These are phyloP conservation scores for Indicator maculatus DNA, from an alignment of 2,113 vertebrate genomes.

Conservation along the genomic window DNA sequence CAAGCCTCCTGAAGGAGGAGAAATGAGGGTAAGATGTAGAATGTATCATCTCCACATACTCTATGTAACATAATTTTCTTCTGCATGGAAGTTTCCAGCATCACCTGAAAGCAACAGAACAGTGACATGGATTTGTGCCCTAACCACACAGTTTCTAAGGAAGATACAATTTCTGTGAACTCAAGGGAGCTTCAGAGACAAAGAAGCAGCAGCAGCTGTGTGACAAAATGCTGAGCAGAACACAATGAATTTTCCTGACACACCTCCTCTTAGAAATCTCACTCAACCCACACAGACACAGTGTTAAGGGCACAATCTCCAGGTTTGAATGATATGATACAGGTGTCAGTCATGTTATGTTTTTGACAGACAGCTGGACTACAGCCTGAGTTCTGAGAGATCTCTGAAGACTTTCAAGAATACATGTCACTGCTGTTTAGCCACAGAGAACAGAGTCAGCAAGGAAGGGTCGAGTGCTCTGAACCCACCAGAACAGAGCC, in stretches of 20 bases:
- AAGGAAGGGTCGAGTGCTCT: neutral
- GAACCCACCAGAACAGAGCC: neutral
- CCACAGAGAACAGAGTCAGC: neutral
- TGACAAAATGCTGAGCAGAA: neutral
- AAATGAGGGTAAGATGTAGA: neutral
- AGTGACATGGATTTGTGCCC: rapidly evolving
- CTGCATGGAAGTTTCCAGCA: neutral
- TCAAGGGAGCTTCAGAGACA: neutral
- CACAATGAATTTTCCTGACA: neutral
- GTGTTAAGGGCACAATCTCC: neutral
- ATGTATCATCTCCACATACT: rapidly evolving
- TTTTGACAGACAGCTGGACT: neutral
- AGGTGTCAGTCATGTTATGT: rapidly evolving
- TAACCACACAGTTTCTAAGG: neutral
- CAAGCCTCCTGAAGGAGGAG: neutral
- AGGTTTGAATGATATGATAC: neutral
- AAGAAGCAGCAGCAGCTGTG: neutral
- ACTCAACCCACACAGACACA: neutral
- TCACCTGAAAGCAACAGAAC: neutral
- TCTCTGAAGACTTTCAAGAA: neutral
- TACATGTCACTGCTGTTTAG: neutral
- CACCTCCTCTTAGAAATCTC: neutral
- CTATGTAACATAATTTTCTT: neutral
- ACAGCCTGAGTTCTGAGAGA: neutral
- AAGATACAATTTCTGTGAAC: neutral